phyloP scores from a whole-genome alignment of 2,797 vertebrate genomes.

The Neosilurus mollespiculum region DNA sequence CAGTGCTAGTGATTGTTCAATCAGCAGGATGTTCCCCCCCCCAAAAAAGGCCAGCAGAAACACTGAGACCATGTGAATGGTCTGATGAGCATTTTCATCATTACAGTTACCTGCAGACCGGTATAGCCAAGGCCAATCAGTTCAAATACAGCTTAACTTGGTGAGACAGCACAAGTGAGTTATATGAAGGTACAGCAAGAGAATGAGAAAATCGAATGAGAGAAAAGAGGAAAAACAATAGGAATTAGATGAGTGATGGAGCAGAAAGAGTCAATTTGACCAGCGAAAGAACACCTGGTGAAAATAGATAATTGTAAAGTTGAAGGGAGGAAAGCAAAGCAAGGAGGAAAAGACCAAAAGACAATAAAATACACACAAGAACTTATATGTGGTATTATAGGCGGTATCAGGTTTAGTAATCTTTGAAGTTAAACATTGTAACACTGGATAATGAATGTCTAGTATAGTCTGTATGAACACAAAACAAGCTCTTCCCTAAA shows the following conservation, averaged over 20 bases:
- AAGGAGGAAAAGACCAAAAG: constrained; percentile 3
- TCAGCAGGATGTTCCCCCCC: constrained; percentile 6
- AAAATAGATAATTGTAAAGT: neutral
- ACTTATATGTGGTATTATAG: neutral
- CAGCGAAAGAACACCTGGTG: neutral
- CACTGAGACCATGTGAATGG: constrained; percentile 32
- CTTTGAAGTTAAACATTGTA: neutral
- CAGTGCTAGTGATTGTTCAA: constrained; percentile 22
- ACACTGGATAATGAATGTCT: neutral
- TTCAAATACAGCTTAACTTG: constrained; percentile 25
- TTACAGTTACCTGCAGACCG: constrained; percentile 10
- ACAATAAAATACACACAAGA: constrained; percentile 10
- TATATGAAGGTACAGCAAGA: constrained; percentile 9
- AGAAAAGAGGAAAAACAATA: neutral
- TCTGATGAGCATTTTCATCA: constrained; percentile 26
- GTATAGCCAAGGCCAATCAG: constrained; percentile 17
- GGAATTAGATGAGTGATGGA: constrained; percentile 15
- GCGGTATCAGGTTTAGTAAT: neutral
- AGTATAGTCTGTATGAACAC: neutral
- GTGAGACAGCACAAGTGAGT: constrained; percentile 4
- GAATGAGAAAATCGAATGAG: constrained; percentile 1
- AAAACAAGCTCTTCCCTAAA: neutral
- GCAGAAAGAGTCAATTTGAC: constrained; percentile 15
- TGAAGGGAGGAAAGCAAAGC: neutral
- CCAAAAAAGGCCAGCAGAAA: neutral